These are phyloP conservation scores for Mobula hypostoma DNA, from an alignment of 2,113 vertebrate genomes.

Conservation along the genomic window DNA sequence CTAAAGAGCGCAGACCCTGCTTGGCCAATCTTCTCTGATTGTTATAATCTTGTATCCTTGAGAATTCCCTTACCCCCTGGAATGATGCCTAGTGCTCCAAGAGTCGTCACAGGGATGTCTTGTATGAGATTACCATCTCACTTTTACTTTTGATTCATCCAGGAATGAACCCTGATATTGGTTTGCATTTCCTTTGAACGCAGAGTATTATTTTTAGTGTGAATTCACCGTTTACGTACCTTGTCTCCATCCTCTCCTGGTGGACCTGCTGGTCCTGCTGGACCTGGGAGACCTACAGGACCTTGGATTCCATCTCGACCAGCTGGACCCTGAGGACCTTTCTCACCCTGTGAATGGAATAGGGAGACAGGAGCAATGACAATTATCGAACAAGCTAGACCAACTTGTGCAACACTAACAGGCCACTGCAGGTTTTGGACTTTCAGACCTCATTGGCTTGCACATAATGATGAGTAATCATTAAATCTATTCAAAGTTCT, in stretches of 20 bases:
- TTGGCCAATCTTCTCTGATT: too few relatives aligned
- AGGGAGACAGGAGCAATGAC: neutral
- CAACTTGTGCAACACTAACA: neutral
- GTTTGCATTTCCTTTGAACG: too few relatives aligned
- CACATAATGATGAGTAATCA: neutral
- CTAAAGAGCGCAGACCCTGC: too few relatives aligned
- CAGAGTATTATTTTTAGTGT: too few relatives aligned
- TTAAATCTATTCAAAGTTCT: too few relatives aligned
- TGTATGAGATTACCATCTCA: too few relatives aligned
- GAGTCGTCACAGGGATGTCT: too few relatives aligned
- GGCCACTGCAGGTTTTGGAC: neutral
- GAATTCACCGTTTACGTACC: conserved; percentile 51
- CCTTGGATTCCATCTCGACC: conserved; percentile 95
- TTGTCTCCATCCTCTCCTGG: conserved; percentile 97
- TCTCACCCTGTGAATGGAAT: conserved; percentile 72
- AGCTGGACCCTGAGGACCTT: conserved; percentile 92
- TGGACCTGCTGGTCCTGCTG: conserved; percentile 85
- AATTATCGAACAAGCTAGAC: neutral
- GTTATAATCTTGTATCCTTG: too few relatives aligned
- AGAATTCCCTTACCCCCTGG: too few relatives aligned
- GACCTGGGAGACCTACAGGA: conserved; percentile 88
- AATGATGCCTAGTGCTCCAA: too few relatives aligned
- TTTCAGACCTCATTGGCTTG: neutral
- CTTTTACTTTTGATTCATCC: too few relatives aligned
- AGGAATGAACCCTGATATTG: too few relatives aligned